A percentile compares a stretch with the other conserved stretches of the same genome.
Evolutionary conservation across 1,140 invertebrate species (phyloP).

Genomic region (Hirudo medicinalis): DNA sequence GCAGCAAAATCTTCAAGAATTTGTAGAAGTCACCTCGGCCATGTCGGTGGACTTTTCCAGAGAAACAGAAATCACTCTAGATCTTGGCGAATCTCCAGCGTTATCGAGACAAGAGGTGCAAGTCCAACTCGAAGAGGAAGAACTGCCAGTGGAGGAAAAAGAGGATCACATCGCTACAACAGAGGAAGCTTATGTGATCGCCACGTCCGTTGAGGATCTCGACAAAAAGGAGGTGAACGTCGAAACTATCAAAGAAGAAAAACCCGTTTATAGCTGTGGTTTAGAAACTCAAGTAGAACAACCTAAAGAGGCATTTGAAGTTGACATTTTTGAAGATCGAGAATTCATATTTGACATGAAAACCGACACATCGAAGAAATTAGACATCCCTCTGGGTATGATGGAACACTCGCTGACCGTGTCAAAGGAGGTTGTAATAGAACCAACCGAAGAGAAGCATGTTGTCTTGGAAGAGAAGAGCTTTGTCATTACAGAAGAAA

Average conservation of each 20-base stretch:
- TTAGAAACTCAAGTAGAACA: no score
- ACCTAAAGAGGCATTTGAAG: no score
- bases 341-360: no score
- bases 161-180: neutral
- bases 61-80: conserved; percentile 16
- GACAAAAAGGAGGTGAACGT: no score
- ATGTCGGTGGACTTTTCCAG: no score
- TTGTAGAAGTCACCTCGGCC: neutral
- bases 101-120: conserved; percentile 16
- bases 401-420: neutral
- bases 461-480: conserved; percentile 3
- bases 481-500: no score
- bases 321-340: no score
- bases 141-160: conserved; percentile 8
- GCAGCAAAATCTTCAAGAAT: conserved; percentile 6
- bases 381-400: conserved; percentile 17
- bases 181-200: no score
- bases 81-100: conserved; percentile 24
- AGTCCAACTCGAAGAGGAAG: neutral
- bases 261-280: no score
- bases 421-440: conserved; percentile 7
- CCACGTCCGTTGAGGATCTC: no score
- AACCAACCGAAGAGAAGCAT: conserved; percentile 10
- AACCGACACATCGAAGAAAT: conserved; percentile 15
- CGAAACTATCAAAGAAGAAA: no score